Evolutionary conservation across 2,888 invertebrate genomes (phyloP), one percentile per base, ranked within the genome.

Genomic region (Eupithecia centaureata): DNA sequence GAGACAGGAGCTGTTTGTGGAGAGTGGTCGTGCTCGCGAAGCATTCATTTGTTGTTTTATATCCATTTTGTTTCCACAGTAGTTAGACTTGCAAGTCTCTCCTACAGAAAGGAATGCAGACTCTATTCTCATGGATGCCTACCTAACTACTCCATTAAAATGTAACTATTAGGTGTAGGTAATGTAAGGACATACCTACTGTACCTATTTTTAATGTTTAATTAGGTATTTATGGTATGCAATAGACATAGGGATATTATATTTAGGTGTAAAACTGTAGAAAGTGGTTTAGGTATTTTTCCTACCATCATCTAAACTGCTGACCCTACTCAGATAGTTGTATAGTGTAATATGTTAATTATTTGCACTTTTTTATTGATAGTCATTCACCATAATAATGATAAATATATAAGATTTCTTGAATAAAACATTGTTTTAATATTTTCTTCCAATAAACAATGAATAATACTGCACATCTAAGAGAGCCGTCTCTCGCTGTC

Each of bases 291-390:
- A 38, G 38, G 38, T 7, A 38, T n/a, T n/a, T 35, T 15, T 38
- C n/a, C 38, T 38, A 12, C n/a, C n/a, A 13, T 33, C 13, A 33
- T 33, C 33, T 13, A 35, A 15, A 35, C 15, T 35, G 15, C 15
- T 4, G 13, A 15, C 35, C 15, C 38, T 38, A n/a, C n/a, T 38
- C 7, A 38, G 15, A 38, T 35, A 38, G n/a, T n/a, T n/a, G n/a
- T n/a, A n/a, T n/a, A n/a, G n/a, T n/a, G n/a, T n/a, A n/a, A n/a
- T n/a, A 38, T 38, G 38, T 38, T 38, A 5, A 38, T 38, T 38
- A 7, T 38, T 38, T 38, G 38, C 38, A 38, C 38, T 38, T 38
- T 38, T 38, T 38, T 38, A 38, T 38, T 38, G 38, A 38, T 38
- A 38, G n/a, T 38, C n/a, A n/a, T n/a, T 38, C 38, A 38, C 38